A percentile compares a stretch with the other conserved stretches of the same genome.
Evolutionary conservation across 30 jellyfish, hydroid and myxozoan species (phyloP).

Genomic region (Turritopsis rubra): DNA sequence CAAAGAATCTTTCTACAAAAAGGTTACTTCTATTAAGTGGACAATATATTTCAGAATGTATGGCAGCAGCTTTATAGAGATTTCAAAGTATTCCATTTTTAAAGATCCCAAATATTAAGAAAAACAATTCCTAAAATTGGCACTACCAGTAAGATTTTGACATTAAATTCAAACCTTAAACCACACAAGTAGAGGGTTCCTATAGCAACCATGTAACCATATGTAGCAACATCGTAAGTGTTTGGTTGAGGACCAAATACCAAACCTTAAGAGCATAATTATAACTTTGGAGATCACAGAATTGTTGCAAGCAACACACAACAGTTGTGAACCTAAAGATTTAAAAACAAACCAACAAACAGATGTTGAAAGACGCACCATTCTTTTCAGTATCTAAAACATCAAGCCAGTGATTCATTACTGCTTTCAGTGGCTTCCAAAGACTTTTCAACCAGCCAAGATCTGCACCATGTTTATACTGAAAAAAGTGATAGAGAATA

Average conservation of each 20-base stretch:
- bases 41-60: no score
- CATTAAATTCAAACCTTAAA: slow-evolving; percentile 60
- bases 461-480: slow-evolving; percentile 72
- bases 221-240: slow-evolving; percentile 71
- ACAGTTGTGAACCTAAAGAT: slow-evolving; percentile 57
- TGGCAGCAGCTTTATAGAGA: no score
- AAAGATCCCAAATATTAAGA: no score
- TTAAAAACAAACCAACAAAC: not conserved
- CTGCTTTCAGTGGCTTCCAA: slow-evolving; percentile 70
- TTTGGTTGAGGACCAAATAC: slow-evolving; percentile 86
- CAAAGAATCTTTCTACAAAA: no score
- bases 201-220: slow-evolving; percentile 65
- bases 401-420: slow-evolving; percentile 83
- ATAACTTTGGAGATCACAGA: not conserved
- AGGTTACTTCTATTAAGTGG: no score
- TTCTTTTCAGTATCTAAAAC: slow-evolving; percentile 65
- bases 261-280: slow-evolving; percentile 43
- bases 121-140: no score
- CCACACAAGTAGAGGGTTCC: slow-evolving; percentile 82
- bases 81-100: no score
- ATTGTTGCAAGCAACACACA: slow-evolving; percentile 49
- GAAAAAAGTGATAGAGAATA: not conserved
- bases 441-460: slow-evolving; percentile 46
- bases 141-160: not conserved
- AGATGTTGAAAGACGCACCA: slow-evolving; percentile 12